Conservation (phyloP, 23 tunicate species). For the Corella eumyota region DNA sequence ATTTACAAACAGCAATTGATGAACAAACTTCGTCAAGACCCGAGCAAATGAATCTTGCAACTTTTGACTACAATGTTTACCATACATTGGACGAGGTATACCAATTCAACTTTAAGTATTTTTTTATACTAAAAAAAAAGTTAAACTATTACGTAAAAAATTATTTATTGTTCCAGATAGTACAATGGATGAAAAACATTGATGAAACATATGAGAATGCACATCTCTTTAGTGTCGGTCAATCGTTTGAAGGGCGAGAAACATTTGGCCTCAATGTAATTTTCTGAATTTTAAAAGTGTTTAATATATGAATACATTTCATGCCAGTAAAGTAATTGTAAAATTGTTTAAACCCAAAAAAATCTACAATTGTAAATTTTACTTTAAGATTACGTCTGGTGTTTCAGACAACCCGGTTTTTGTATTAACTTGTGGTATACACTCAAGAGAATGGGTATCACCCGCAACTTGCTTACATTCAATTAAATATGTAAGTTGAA, state of each 20-base stretch:
- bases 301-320: too few species aligned
- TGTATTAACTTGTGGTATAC: conserved; percentile 84
- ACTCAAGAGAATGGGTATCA: conserved; percentile 93
- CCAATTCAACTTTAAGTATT: too few species aligned
- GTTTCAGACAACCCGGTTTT: too few species aligned
- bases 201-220: conserved; percentile 29
- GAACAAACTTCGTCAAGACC: conserved; percentile 24
- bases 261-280: conserved; percentile 44
- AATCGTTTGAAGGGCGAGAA: conserved; percentile 40
- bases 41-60: conserved; percentile 21
- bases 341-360: too few species aligned
- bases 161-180: conserved; percentile 25
- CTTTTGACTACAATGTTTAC: conserved; percentile 71
- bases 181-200: conserved; percentile 55
- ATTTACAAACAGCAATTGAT: conserved; percentile 50
- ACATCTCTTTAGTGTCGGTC: conserved; percentile 19
- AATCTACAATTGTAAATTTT: too few species aligned
- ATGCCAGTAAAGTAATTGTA: too few species aligned
- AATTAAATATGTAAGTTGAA: conserved; percentile 26
- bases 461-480: conserved; percentile 49
- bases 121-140: too few species aligned
- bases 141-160: too few species aligned
- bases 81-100: conserved; percentile 82
- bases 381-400: too few species aligned
- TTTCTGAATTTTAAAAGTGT: too few species aligned